Evolutionary conservation across 2,888 invertebrate species (phyloP), one percentile per base, ranked within the genome.

Genomic region (Gibbula magus): DNA sequence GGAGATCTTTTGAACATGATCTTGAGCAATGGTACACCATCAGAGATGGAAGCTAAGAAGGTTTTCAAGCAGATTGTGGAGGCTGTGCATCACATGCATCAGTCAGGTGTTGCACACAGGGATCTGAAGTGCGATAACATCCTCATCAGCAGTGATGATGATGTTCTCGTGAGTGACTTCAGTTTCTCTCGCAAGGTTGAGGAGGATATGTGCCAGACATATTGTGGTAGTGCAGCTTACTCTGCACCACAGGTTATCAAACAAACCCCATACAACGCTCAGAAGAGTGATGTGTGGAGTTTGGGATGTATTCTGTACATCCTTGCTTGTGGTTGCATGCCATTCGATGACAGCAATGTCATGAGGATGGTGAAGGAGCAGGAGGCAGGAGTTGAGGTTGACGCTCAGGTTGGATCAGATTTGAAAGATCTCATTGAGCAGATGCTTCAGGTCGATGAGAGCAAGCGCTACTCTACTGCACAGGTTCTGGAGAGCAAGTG

Each of bases 231-330:
- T 13, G 93, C 96, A 22, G 96, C 96, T 8, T 97, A 97, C 92
- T 96, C 96, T 0, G 96, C 97, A 0, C 97, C 97, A 0, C 97
- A 97, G 93, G 95, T 97, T 81, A 93, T 97, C 70, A 96, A 96
- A 89, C 97, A 96, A 0, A 93, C 94, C 78, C 90, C 90, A 3
- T 93, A 93, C 85, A 89, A 91, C 66, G 91, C 92, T 16, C 89
- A 90, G 81, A 85, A 89, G 73, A 92, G 91, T 0, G 97, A 97
- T 90, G 94, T 96, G 87, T 97, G 96, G 97, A 96, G 96, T 0
- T 88, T 97, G 79, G 96, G 93, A 2, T 89, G 92, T 76, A 95
- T 97, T 75, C 93, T 97, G 13, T 97, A 96, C 91, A 96, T 96
- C 39, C 96, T 97, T 95, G 87, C 96, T 3, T 96, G 96, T 89